These are phyloP conservation scores for Sardina pilchardus DNA, from an alignment of 2,113 vertebrate species.

Conservation along the genomic window DNA sequence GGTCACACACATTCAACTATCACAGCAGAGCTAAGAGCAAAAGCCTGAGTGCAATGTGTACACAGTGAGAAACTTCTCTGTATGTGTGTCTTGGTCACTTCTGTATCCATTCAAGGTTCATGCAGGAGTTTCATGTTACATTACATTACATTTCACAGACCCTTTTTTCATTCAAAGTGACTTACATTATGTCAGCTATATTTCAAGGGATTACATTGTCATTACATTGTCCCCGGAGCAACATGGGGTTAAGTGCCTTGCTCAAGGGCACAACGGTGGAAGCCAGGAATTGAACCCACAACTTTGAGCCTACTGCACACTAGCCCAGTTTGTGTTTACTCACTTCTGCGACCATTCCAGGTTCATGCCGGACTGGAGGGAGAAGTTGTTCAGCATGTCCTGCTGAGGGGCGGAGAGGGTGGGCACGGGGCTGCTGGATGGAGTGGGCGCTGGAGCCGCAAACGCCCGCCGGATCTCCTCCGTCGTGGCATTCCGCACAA, in stretches of 20 bases:
- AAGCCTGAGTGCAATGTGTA: neutral
- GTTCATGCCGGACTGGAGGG: conserved; percentile 87
- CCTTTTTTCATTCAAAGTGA: no score
- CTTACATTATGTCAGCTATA: no score
- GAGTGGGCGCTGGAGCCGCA: conserved; percentile 82
- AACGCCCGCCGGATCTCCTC: conserved; percentile 87
- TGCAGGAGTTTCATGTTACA: conserved; percentile 77
- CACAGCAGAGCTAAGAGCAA: neutral
- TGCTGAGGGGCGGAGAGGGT: conserved; percentile 82
- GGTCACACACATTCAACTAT: neutral
- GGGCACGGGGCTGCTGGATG: conserved; percentile 88
- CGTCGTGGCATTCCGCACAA: conserved; percentile 82
- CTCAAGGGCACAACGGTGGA: no score
- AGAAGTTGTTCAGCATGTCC: conserved; percentile 88
- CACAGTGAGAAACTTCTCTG: neutral
- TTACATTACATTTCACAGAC: no score
- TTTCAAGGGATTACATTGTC: no score
- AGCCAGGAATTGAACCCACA: no score
- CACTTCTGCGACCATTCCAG: conserved; percentile 94
- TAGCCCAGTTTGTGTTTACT: conserved; percentile 51
- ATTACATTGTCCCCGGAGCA: no score
- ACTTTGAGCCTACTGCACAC: no score
- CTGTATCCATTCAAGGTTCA: conserved; percentile 86
- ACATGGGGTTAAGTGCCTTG: no score
- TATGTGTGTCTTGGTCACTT: neutral